A percentile compares a stretch with the other conserved stretches of the same genome.
Evolutionary conservation across 2,797 vertebrate genomes (phyloP).

Genomic region (Carapus acus): DNA sequence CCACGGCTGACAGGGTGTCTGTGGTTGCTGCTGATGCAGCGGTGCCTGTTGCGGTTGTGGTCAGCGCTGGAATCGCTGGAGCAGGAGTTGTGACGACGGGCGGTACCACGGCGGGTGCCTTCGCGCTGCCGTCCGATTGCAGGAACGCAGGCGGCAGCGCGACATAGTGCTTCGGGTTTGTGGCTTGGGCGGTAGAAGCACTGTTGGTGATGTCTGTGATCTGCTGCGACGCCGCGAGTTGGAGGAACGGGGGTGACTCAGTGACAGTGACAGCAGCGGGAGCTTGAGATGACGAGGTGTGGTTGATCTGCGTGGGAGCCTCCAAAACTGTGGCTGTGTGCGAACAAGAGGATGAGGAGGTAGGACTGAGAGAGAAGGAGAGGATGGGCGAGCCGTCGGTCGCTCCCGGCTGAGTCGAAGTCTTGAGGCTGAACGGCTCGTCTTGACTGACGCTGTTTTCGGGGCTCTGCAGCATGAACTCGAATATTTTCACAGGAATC

Average conservation of each 20-base stretch:
- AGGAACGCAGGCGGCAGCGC: constrained; percentile 79
- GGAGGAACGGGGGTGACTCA: constrained; percentile 66
- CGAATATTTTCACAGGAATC: constrained; percentile 92
- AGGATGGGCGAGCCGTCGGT: constrained; percentile 71
- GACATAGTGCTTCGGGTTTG: constrained; percentile 80
- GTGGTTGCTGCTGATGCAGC: constrained; percentile 31
- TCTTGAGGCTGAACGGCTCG: constrained; percentile 78
- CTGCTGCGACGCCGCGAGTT: constrained; percentile 69
- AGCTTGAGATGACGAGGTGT: constrained; percentile 57
- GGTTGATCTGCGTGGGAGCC: constrained; percentile 61
- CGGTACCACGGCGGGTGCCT: constrained; percentile 67
- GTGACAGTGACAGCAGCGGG: constrained; percentile 67
- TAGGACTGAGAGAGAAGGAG: constrained; percentile 75
- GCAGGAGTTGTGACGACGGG: constrained; percentile 52
- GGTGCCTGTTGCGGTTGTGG: constrained; percentile 32
- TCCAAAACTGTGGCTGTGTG: constrained; percentile 74
- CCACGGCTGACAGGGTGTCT: constrained; percentile 52
- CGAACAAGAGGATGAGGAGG: constrained; percentile 74
- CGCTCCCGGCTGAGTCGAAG: constrained; percentile 64
- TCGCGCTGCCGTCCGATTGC: constrained; percentile 65
- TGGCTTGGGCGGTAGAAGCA: constrained; percentile 70
- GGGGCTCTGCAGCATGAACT: constrained; percentile 96
- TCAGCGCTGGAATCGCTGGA: constrained; percentile 36
- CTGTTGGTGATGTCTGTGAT: constrained; percentile 70
- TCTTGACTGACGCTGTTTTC: constrained; percentile 85